A percentile compares a stretch with the other conserved stretches of the same genome.
These are phyloP conservation scores for Phortica okadai DNA, from an alignment of 2,888 invertebrate species.

Conservation along the genomic window DNA sequence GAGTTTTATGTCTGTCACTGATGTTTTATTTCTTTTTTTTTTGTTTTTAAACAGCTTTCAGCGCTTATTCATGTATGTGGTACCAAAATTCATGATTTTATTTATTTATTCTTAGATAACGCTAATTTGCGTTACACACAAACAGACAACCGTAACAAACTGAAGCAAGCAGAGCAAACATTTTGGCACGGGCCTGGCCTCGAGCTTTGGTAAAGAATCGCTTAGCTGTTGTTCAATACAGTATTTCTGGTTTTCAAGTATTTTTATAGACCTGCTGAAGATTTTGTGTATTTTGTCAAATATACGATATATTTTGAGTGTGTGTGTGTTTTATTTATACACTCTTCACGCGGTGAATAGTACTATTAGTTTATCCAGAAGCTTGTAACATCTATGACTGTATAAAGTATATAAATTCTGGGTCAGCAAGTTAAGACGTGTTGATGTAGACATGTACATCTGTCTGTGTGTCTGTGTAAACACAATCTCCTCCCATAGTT, in stretches of 20 bases:
- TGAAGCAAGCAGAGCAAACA: not conserved
- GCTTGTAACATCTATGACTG: no score
- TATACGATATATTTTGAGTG: not conserved
- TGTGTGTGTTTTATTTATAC: not conserved
- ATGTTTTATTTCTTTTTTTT: not conserved
- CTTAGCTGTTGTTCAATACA: not conserved
- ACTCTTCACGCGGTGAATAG: constrained; percentile 1
- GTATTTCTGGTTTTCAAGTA: constrained; percentile 11
- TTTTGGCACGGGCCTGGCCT: not conserved
- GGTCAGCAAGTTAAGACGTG: no score
- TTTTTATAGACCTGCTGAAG: not conserved
- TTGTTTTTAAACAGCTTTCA: constrained; percentile 8
- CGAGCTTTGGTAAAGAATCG: no score
- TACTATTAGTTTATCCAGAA: no score
- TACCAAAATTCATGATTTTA: constrained; percentile 10
- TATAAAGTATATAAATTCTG: no score
- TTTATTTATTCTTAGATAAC: constrained; percentile 19
- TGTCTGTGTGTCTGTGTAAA: no score
- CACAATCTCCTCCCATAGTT: no score
- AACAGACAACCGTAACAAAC: constrained; percentile 1
- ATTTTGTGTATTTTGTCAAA: not conserved
- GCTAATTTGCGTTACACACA: constrained; percentile 10
- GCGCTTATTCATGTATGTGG: not conserved
- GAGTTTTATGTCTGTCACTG: constrained; percentile 15
- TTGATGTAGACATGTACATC: no score